phyloP scores from a whole-genome alignment of 2,113 vertebrate genomes.

The Gnathonemus echidnorhynchus region DNA sequence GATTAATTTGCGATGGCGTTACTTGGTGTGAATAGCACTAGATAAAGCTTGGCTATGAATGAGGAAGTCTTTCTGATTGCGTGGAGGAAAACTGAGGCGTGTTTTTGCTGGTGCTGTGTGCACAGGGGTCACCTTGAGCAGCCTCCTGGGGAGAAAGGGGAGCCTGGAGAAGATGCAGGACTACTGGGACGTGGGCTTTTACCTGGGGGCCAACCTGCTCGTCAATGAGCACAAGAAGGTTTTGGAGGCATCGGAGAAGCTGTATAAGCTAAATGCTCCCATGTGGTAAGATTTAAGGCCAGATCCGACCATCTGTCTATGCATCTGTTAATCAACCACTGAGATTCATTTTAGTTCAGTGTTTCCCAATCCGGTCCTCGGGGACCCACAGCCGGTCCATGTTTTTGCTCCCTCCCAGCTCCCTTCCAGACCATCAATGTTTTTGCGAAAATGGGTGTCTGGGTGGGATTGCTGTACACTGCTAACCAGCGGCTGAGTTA shows the following conservation, averaged over 20 bases:
- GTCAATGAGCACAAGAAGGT: conserved; percentile 72
- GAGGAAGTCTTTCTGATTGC: neutral
- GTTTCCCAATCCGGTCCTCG: neutral
- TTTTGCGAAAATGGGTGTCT: neutral
- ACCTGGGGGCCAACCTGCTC: conserved; percentile 77
- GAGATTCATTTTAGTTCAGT: neutral
- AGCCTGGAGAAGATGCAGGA: conserved; percentile 77
- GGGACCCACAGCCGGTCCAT: neutral
- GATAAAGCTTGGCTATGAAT: neutral
- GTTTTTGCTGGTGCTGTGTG: neutral
- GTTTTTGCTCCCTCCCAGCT: neutral
- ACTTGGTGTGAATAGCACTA: neutral
- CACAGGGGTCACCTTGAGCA: conserved; percentile 76
- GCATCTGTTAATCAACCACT: neutral
- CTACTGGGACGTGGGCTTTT: conserved; percentile 91
- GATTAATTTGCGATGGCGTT: neutral
- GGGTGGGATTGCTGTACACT: neutral
- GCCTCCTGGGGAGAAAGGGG: conserved; percentile 76
- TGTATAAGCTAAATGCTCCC: conserved; percentile 78
- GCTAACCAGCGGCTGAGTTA: neutral
- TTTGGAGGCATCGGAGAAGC: conserved; percentile 75
- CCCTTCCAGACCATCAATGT: neutral
- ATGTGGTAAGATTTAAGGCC: conserved; percentile 65
- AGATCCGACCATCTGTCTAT: neutral
- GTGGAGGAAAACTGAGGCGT: neutral